Base-by-base conservation (phyloP, 2,113 vertebrate species). In the Oceanodroma tethys region DNA sequence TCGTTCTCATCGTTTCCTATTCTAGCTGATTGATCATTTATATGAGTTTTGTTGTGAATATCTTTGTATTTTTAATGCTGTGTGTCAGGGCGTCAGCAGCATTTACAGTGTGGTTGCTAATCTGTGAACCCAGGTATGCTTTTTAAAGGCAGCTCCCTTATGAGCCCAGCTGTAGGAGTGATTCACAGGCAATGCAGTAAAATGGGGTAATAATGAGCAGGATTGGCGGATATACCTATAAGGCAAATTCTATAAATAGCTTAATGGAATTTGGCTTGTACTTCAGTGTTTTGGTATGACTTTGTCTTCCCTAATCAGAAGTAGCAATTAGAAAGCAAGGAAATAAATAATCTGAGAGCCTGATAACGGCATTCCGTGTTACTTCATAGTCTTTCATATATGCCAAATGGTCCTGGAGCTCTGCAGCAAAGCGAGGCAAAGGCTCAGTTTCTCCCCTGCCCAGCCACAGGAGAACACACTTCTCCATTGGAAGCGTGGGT, bases 1-100 rank as follows among this genome's bases (percentile, higher is more conserved):
- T 34, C 10, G 8, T 50, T 83, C 34, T 48, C 3, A 11, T 27
- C 0, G 0, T 43, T 65, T 56, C 36, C 81, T 15, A 0, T 70
- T 65, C 15, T 32, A 80, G 81, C 62, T 47, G 34, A 11, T 6
- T 3, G 23, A 26, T 52, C 2, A 0, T 32, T 68, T 79, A 11
- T 5, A 11, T 6, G 59, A 34, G 53, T 56, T 59, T 59, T 0
- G 4, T 38, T 56, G 5, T 22, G 50, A 29, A 9, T 50, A 27
- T 38, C 18, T 94, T 30, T 79, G 32, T 36, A 4, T 38, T 62
- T 68, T n/a, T 42, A 20, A 9, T 66, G 67, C 55, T 19, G 13
- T 32, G 30, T 70, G 32, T 16, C 9, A 14, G 81, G 42, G 32
- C 40, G 27, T 34, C 19, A 19, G 70, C 73, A 74, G 50, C 38